Conservation (phyloP, 2,888 invertebrate species). For the Amitus sp. region DNA sequence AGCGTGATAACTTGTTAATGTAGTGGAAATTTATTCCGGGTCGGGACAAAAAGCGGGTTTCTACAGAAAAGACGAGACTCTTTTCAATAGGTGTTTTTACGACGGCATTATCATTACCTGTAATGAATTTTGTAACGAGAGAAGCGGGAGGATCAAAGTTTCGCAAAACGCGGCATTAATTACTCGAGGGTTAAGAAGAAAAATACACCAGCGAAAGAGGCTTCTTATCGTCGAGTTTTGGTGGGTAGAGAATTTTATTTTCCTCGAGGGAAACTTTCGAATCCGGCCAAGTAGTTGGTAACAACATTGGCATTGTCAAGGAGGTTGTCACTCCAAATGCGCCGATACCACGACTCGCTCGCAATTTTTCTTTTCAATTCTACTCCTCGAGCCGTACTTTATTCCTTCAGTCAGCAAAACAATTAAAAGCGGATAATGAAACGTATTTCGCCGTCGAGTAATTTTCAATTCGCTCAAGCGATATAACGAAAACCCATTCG, state of each 20-base stretch:
- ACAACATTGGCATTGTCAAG: constrained; percentile 19
- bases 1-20: background rate
- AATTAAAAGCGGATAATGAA: no score
- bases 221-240: constrained; percentile 27
- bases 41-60: constrained; percentile 13
- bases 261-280: constrained; percentile 43
- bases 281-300: background rate
- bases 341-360: no score
- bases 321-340: constrained; percentile 23
- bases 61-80: constrained; percentile 9
- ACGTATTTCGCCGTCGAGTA: background rate
- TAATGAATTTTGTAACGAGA: constrained; percentile 39
- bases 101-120: constrained; percentile 33
- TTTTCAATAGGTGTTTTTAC: constrained; percentile 26
- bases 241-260: constrained; percentile 50
- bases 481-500: background rate
- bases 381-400: no score
- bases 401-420: background rate
- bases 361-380: no score
- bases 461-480: background rate
- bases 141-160: constrained; percentile 38
- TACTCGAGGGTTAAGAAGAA: constrained; percentile 28
- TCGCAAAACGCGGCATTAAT: constrained; percentile 39
- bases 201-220: constrained; percentile 18
- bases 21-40: background rate